Evolutionary conservation across 2,113 vertebrate species (phyloP).

Genomic region (Pollachius pollachius): DNA sequence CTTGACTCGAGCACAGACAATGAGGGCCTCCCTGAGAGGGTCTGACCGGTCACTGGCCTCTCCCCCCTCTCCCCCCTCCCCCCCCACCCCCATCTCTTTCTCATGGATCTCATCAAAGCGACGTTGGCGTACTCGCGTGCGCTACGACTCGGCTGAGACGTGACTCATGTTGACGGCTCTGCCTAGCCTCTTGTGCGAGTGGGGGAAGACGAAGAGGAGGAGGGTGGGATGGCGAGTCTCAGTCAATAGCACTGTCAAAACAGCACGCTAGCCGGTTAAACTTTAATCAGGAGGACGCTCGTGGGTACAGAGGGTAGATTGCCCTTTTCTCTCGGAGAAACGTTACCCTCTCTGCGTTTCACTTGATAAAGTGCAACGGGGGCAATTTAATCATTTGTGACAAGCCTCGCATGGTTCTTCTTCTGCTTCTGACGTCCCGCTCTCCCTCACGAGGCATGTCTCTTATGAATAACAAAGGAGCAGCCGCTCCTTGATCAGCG

Average conservation of each 20-base stretch:
- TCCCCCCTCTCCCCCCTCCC: not conserved
- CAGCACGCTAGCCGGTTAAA: not conserved
- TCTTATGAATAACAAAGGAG: not conserved
- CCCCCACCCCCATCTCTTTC: not conserved
- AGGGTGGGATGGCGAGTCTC: no score
- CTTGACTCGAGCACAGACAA: slow-evolving; percentile 34
- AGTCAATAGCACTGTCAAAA: not conserved
- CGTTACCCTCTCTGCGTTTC: not conserved
- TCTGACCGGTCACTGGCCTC: slow-evolving; percentile 27
- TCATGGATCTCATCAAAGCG: slow-evolving; percentile 16
- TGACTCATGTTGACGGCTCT: slow-evolving; percentile 24
- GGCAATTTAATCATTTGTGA: not conserved
- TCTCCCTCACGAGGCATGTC: not conserved
- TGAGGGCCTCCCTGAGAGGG: slow-evolving; percentile 23
- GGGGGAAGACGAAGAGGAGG: not conserved
- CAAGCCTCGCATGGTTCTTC: not conserved
- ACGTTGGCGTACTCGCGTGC: slow-evolving; percentile 18
- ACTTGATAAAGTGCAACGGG: not conserved
- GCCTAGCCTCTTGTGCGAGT: not conserved
- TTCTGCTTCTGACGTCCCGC: not conserved
- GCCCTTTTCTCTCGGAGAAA: slow-evolving; percentile 4
- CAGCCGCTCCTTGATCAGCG: not conserved
- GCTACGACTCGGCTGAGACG: slow-evolving; percentile 1
- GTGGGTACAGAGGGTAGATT: slow-evolving; percentile 14
- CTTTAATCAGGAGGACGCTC: not conserved